Evolutionary conservation across 2,113 vertebrate species (phyloP).

Genomic region (Sisor rabdophorus): DNA sequence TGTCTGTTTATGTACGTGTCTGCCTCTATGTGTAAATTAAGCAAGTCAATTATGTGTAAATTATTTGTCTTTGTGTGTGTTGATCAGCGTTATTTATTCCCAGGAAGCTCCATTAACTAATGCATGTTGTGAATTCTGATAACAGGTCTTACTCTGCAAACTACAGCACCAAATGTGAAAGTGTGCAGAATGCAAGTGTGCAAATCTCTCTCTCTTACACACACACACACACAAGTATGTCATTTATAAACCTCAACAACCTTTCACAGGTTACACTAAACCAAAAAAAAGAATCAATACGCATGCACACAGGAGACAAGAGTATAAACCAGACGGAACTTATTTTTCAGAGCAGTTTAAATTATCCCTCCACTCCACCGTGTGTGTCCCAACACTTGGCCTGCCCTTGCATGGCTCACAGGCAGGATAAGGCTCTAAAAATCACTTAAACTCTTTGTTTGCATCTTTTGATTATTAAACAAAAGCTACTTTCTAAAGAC

Average conservation of each 20-base stretch:
- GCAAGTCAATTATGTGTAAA: background rate
- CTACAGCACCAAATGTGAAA: slow-evolving; percentile 21
- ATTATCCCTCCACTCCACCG: slow-evolving; percentile 12
- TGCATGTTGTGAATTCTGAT: slow-evolving; percentile 38
- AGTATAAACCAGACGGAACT: slow-evolving; percentile 20
- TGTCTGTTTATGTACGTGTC: background rate
- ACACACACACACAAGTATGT: slow-evolving; percentile 20
- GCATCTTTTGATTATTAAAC: background rate
- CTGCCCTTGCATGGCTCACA: background rate
- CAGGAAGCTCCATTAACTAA: slow-evolving; percentile 36
- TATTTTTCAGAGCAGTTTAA: slow-evolving; percentile 20
- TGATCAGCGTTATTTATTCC: slow-evolving; percentile 5
- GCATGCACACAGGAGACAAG: slow-evolving; percentile 13
- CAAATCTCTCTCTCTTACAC: background rate
- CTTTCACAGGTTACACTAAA: background rate
- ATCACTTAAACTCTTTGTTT: slow-evolving; percentile 13
- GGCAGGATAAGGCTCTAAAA: background rate
- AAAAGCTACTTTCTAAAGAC: slow-evolving; percentile 1
- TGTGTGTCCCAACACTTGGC: slow-evolving; percentile 27
- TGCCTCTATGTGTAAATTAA: background rate
- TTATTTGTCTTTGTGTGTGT: slow-evolving; percentile 23
- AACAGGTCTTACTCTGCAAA: slow-evolving; percentile 25
- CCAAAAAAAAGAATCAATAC: too few relatives aligned
- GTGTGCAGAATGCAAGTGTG: slow-evolving; percentile 21
- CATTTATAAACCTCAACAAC: slow-evolving; percentile 11